Evolutionary conservation across 1,140 invertebrate species (phyloP), one percentile per base, ranked within the genome.

Genomic region (Helicoverpa armigera): DNA sequence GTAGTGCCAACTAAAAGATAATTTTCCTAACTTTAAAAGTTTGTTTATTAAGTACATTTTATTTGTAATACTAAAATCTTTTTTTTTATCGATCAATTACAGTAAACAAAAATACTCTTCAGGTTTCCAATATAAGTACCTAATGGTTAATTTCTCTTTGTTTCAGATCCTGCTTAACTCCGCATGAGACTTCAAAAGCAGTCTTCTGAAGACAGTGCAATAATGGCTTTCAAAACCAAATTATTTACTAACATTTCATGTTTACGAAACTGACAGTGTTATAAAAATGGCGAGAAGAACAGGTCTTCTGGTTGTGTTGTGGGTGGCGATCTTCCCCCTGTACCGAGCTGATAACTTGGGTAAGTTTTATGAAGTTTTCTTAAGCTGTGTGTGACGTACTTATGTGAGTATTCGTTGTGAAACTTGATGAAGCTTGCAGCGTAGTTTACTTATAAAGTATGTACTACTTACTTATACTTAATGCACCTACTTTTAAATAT

Each of bases 291-390:
- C 86, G 83, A 82, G 87, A 56, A 87, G 75, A 81, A 86, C 88
- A 31, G 86, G 90, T 51, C 86, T 93, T 60, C 79, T 91, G 18
- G 81, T 92, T 18, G 80, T 91, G 76, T 80, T 94, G 29, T 94
- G 91, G 90, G 87, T 92, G 11, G 85, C 90, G 48, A 86, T 89
- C 48, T 92, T 94, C 79, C 92, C 92, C n/a, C 79, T 92, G 54
- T 89, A 92, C 73, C 84, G 89, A 82, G 92, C 92, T 82, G 92
- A 94, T 86, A 94, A 94, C 79, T 86, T 94, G 69, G 92, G 92
- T 94, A 85, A 91, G 91, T 84, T 50, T 58, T 12, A n/a, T 51
- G 58, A 48, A 74, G 50, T 29, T 70, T 70, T 23, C 70, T 53
- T 16, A 7, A 48, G 48, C 35, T 43, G 5, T 43, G 5, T 43